A percentile compares a stretch with the other conserved stretches of the same genome.
phyloP scores from a whole-genome alignment of 2,113 vertebrate species.

The Syngnathus scovelli region DNA sequence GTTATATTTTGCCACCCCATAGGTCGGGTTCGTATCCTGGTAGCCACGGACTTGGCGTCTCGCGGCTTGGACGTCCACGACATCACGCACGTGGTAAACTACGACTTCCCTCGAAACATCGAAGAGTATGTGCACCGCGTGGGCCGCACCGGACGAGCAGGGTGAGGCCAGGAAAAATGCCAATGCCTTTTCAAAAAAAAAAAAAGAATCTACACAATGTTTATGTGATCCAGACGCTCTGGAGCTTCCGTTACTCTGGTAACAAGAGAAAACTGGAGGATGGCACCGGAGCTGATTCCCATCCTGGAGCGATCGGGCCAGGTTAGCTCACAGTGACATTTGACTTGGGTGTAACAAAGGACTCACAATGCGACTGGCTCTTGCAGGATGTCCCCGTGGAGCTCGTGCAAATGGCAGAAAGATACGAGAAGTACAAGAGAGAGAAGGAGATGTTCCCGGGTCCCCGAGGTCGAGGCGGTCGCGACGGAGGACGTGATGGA shows the following conservation, averaged over 20 bases:
- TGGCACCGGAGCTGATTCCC: constrained; percentile 82
- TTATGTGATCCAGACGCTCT: constrained; percentile 65
- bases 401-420: constrained; percentile 83
- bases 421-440: constrained; percentile 77
- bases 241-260: constrained; percentile 84
- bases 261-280: constrained; percentile 83
- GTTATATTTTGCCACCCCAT: not conserved
- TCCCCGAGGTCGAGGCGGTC: constrained; percentile 29
- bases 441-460: constrained; percentile 61
- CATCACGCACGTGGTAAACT: constrained; percentile 92
- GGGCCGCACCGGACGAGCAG: constrained; percentile 91
- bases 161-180: constrained; percentile 63
- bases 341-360: not conserved
- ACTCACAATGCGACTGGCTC: not conserved
- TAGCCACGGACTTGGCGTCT: constrained; percentile 93
- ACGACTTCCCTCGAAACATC: constrained; percentile 91
- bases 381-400: constrained; percentile 80
- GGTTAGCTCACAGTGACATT: constrained; percentile 51
- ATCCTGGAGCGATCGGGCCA: constrained; percentile 88
- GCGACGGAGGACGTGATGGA: constrained; percentile 21
- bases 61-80: constrained; percentile 90
- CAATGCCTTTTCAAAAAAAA: not conserved
- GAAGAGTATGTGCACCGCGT: constrained; percentile 95
- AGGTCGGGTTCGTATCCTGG: constrained; percentile 88
- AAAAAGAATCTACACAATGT: not conserved